Conservation (phyloP, 2,113 vertebrate genomes). For the Motacilla alba region DNA sequence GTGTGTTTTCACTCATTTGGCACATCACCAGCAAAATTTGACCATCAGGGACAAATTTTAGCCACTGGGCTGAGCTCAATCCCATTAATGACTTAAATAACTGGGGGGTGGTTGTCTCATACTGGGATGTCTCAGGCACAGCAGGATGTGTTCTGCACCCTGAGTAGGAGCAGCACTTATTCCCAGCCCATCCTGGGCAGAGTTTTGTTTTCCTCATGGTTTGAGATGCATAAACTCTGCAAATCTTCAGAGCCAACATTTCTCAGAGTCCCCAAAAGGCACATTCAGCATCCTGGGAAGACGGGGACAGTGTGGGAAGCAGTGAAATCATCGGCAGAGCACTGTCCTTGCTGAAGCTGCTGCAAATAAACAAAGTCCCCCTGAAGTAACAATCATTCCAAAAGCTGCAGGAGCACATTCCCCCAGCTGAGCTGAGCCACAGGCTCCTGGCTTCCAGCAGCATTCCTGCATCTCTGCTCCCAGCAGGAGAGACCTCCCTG, state of each 20-base stretch:
- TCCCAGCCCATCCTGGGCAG: neutral
- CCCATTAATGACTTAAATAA: neutral
- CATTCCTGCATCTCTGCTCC: neutral
- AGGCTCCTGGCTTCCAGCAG: neutral
- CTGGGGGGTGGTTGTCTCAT: neutral
- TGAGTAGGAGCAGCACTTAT: neutral
- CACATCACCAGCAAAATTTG: neutral
- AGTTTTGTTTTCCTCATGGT: rapidly evolving
- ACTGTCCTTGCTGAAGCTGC: neutral
- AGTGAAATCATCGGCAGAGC: rapidly evolving
- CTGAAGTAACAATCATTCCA: neutral
- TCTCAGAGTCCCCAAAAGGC: neutral
- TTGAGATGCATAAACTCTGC: neutral
- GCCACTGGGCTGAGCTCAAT: neutral
- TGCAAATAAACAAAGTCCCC: neutral
- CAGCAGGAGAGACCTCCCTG: rapidly evolving
- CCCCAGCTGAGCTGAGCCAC: neutral
- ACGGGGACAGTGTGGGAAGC: neutral
- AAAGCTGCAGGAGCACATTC: neutral
- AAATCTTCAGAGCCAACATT: neutral
- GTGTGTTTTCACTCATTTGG: neutral
- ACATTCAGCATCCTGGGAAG: neutral
- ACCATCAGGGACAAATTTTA: no score
- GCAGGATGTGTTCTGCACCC: rapidly evolving
- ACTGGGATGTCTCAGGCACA: neutral